These are phyloP conservation scores for Porites lobata DNA, from an alignment of 92 coral and sea anemone genomes.

Conservation along the genomic window DNA sequence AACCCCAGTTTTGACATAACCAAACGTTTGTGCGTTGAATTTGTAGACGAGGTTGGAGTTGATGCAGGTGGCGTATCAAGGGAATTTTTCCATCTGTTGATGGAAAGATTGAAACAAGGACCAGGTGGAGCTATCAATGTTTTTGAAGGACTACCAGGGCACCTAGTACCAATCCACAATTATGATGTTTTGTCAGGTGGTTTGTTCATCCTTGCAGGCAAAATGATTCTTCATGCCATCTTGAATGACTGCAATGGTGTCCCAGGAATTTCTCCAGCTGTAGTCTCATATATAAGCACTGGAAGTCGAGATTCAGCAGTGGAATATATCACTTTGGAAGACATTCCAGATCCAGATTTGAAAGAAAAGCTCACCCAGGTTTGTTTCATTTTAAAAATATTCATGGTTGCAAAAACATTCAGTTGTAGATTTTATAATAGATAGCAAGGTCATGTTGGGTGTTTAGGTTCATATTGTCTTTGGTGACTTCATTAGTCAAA, in stretches of 20 bases:
- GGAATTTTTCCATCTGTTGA: conserved; percentile 32
- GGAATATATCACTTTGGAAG: conserved; percentile 41
- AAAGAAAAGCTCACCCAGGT: background rate
- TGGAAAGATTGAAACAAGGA: conserved; percentile 13
- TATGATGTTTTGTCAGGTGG: conserved; percentile 59
- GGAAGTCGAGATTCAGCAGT: conserved; percentile 53
- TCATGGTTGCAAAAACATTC: too few relatives aligned
- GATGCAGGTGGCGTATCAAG: conserved; percentile 54
- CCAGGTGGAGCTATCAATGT: conserved; percentile 36
- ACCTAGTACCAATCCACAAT: conserved; percentile 41
- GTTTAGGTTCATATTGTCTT: too few relatives aligned
- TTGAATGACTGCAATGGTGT: conserved; percentile 49
- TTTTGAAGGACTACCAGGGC: conserved; percentile 48
- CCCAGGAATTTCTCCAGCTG: conserved; percentile 48
- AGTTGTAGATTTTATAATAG: too few relatives aligned
- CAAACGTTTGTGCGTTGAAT: conserved; percentile 42
- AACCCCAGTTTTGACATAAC: conserved; percentile 52
- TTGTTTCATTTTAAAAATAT: background rate
- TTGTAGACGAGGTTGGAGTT: conserved; percentile 31
- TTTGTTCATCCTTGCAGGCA: conserved; percentile 42
- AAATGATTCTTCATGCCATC: conserved; percentile 48
- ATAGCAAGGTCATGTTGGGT: too few relatives aligned
- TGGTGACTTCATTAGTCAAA: too few relatives aligned
- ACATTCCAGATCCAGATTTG: conserved; percentile 51
- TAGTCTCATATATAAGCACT: conserved; percentile 27